Evolutionary conservation across 37 sponge, comb jelly and placozoan genomes (phyloP).

Genomic region (Beroe ovata): DNA sequence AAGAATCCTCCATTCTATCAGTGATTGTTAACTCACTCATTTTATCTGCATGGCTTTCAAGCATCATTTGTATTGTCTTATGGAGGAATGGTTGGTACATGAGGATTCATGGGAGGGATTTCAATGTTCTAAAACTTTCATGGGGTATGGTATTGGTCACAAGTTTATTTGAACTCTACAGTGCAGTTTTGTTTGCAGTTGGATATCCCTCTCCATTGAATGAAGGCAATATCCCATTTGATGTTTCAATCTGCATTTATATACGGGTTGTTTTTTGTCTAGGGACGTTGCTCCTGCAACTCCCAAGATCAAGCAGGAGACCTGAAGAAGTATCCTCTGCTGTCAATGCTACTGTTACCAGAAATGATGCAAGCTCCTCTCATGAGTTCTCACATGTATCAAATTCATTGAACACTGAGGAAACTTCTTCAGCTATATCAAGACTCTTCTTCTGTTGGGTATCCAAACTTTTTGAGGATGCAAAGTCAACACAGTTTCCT

Average conservation of each 20-base stretch:
- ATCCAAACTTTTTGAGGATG: neutral
- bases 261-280: neutral
- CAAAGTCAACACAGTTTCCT: constrained; percentile 4
- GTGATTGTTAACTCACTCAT: constrained; percentile 7
- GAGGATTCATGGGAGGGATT: neutral
- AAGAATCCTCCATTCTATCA: neutral
- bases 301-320: neutral
- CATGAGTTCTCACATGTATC: neutral
- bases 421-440: neutral
- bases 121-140: constrained; percentile 12
- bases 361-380: constrained; percentile 19
- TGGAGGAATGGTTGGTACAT: neutral
- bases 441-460: constrained; percentile 32
- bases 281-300: neutral
- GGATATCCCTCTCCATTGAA: neutral
- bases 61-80: neutral
- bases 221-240: neutral
- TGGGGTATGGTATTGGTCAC: constrained; percentile 32
- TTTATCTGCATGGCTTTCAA: neutral
- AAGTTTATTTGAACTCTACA: constrained; percentile 27
- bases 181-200: neutral
- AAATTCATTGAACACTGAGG: neutral
- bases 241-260: constrained; percentile 45
- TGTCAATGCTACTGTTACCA: neutral
- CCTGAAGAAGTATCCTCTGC: neutral